Evolutionary conservation across 2,113 vertebrate genomes (phyloP).

Genomic region (Sapajus apella): DNA sequence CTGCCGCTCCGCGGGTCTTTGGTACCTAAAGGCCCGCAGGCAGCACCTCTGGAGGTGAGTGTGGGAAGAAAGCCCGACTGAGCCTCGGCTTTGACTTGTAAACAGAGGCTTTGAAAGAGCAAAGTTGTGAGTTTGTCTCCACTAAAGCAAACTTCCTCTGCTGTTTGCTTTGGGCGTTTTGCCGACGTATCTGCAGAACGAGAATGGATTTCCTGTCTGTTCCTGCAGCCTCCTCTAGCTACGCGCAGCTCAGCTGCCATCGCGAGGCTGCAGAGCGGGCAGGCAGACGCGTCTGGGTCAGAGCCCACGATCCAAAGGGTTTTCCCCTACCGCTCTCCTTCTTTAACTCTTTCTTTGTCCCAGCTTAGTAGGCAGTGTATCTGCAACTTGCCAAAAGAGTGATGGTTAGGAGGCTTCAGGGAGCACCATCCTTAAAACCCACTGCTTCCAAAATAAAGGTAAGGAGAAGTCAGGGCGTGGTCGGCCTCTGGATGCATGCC

Average conservation of each 20-base stretch:
- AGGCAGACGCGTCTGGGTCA: slow-evolving; percentile 16
- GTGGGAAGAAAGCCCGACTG: slow-evolving; percentile 62
- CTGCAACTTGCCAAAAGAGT: background rate
- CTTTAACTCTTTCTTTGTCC: background rate
- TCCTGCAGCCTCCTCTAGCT: slow-evolving; percentile 58
- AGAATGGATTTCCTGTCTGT: slow-evolving; percentile 79
- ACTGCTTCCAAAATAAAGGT: background rate
- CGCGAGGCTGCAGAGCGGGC: slow-evolving; percentile 45
- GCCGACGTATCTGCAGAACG: slow-evolving; percentile 72
- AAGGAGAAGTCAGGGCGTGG: background rate
- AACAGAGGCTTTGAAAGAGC: slow-evolving; percentile 82
- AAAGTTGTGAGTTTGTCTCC: slow-evolving; percentile 80
- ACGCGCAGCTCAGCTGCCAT: slow-evolving; percentile 45
- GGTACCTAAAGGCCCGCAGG: slow-evolving; percentile 56
- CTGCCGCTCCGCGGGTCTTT: slow-evolving; percentile 50
- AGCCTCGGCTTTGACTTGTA: slow-evolving; percentile 80
- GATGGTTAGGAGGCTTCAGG: background rate
- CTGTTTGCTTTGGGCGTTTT: slow-evolving; percentile 81
- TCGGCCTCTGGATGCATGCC: background rate
- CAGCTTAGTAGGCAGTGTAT: background rate
- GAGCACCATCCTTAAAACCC: background rate
- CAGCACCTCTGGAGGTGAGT: slow-evolving; percentile 62
- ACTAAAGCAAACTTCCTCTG: slow-evolving; percentile 80
- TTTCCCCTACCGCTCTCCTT: background rate
- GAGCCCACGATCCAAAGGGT: slow-evolving; percentile 12